Base-by-base conservation (phyloP, 2,888 invertebrate species). In the Acronicta leporina region DNA sequence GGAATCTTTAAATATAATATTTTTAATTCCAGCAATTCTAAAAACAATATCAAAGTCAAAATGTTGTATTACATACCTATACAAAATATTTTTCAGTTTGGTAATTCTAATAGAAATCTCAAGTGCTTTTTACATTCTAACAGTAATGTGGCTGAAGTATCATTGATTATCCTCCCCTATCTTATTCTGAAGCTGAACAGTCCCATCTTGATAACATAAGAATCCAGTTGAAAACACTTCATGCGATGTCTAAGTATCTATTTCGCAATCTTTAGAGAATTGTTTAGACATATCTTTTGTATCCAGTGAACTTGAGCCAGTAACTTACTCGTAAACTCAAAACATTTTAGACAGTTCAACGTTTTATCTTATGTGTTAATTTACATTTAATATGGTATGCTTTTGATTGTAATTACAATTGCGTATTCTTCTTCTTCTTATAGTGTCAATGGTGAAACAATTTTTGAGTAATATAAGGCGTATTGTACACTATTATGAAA, bases 181-280 rank as follows among this genome's bases (percentile, higher is more conserved):
- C 54, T 58, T 43, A 41, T 60, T 42, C 43, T 45, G n/a, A 56
- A 62, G 54, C 59, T 63, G 41, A 60, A 55, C 56, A 58, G 52
- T 46, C 51, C 38, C 46, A 64, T 71, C 68, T 63, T 50, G 68
- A 68, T 72, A 59, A 57, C 55, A 35, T 42, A 76, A 72, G 58
- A 63, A 72, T 79, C 80, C 81, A 79, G 82, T 83, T 81, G 71
- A 81, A 82, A 85, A 83, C 81, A 82, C 82, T 86, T 85, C 80
- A 85, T 85, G 85, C 79, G 79, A 79, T 79, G 79, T 74, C 73
- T 80, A 65, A 78, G 79, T 82, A 77, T 75, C 79, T 80, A 79
- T 80, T 82, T 71, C 59, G 62, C 70, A 65, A 83, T 82, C 76
- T 81, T 56, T 42, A 33, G 13, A 59, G 81, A 65, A 59, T 54